Conservation (phyloP, 2,888 invertebrate genomes). For the Xylophagus ater region DNA sequence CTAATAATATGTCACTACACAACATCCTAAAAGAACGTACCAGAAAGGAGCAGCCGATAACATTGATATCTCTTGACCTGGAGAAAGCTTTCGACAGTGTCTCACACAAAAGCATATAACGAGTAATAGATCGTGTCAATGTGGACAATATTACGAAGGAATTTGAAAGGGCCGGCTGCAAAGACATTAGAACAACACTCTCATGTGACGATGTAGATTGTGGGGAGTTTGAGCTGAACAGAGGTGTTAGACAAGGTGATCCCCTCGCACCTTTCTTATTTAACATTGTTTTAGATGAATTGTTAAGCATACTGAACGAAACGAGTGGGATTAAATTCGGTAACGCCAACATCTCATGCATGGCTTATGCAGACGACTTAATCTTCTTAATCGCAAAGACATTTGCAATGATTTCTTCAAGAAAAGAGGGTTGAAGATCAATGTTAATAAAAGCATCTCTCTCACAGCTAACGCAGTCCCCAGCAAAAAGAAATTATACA, state of each 20-base stretch:
- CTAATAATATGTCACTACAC: background rate
- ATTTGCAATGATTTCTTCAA: background rate
- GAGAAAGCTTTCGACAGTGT: too few species aligned
- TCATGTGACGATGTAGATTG: background rate
- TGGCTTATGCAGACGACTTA: constrained; percentile 5
- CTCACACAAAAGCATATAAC: background rate
- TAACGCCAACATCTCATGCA: background rate
- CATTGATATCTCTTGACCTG: too few species aligned
- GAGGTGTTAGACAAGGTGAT: constrained; percentile 4
- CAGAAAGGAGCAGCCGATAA: too few species aligned
- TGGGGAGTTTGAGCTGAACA: background rate
- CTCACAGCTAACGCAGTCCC: background rate
- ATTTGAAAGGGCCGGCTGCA: background rate
- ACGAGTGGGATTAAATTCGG: background rate
- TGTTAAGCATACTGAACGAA: background rate
- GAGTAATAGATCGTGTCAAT: background rate
- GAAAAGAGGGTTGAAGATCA: background rate
- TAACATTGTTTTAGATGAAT: constrained; percentile 2
- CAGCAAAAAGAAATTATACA: constrained; percentile 1
- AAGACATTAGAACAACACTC: background rate
- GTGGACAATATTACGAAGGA: background rate
- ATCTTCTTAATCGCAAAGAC: background rate
- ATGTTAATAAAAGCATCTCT: background rate
- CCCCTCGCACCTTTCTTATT: constrained; percentile 1
- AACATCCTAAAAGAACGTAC: background rate